phyloP scores from a whole-genome alignment of 1,140 invertebrate species.

The Tribolium madens region DNA sequence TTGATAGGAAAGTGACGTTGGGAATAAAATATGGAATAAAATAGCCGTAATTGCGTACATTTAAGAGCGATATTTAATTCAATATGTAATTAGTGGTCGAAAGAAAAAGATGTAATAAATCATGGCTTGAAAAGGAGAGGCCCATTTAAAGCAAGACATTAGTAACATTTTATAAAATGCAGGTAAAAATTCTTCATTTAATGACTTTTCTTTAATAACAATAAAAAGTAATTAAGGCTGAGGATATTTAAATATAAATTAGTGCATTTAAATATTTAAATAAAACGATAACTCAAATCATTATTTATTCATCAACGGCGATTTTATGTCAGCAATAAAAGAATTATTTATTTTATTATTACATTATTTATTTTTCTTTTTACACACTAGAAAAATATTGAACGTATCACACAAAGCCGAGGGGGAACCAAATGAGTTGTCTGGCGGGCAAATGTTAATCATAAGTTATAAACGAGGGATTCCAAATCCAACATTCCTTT shows the following conservation, averaged over 20 bases:
- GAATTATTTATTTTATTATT: slow-evolving; percentile 48
- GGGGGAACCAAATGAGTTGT: slow-evolving; percentile 41
- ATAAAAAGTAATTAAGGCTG: slow-evolving; percentile 43
- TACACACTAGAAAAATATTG: slow-evolving; percentile 46
- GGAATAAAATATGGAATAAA: slow-evolving; percentile 6
- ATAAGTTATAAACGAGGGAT: slow-evolving; percentile 48
- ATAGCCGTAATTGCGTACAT: slow-evolving; percentile 21
- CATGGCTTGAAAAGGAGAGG: slow-evolving; percentile 28
- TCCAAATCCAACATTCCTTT: slow-evolving; percentile 4
- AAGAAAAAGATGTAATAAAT: slow-evolving; percentile 40
- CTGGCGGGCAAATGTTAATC: slow-evolving; percentile 44
- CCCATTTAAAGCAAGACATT: slow-evolving; percentile 22
- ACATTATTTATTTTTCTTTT: slow-evolving; percentile 49
- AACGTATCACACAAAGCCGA: slow-evolving; percentile 41
- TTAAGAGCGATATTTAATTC: slow-evolving; percentile 32
- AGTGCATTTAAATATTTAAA: slow-evolving; percentile 51
- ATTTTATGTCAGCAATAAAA: slow-evolving; percentile 49
- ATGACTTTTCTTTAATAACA: slow-evolving; percentile 45
- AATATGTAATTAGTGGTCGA: slow-evolving; percentile 19
- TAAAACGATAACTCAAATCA: slow-evolving; percentile 48
- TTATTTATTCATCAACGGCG: slow-evolving; percentile 47
- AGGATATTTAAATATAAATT: slow-evolving; percentile 49
- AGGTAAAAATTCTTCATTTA: slow-evolving; percentile 36
- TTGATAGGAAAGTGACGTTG: not conserved
- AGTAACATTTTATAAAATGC: slow-evolving; percentile 32